Base-by-base conservation (phyloP, 2,888 invertebrate genomes). In the Thecophora atra region DNA sequence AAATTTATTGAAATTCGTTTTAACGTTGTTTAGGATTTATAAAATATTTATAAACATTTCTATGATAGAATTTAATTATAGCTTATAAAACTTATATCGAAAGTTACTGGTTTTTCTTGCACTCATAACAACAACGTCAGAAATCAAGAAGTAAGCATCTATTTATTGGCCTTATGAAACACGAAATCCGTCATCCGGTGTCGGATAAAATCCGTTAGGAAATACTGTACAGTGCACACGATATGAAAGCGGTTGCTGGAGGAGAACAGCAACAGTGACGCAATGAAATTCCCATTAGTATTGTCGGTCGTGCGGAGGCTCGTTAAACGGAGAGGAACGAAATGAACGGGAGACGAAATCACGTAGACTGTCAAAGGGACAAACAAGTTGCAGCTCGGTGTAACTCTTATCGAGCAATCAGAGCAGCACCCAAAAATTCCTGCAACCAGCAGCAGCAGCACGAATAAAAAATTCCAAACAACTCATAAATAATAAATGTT, bases 401-500 rank as follows among this genome's bases (percentile, higher is more conserved):
- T n/a, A 56, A 13, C 56, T 19, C 21, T 56, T 56, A 47, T 47
- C 47, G 13, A 17, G 42, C 17, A 64, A 42, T 37, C 64, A 24
- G 47, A 13, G 47, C 42, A 19, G 44, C 21, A 54, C 13, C 54
- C 37, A 26, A 19, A 30, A 54, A 28, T 17, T 62, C 47, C 24
- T 62, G n/a, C 24, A 19, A 51, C 52, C 51, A 28, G 19, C 58
- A 21, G 60, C 51, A 28, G 19, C 58, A 21, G 60, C 52, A 60
- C 56, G 60, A 64, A 58, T 42, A 72, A 74, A 70, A 72, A 66
- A 69, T 13, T 28, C 28, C 47, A 69, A 63, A 19, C 56, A 81
- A 76, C 77, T 73, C 81, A 82, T 82, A 82, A 82, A 82, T 82
- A 81, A 81, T 81, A 81, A 81, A 82, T 81, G 78, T 78, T 79